Evolutionary conservation across 2,113 vertebrate species (phyloP).

Genomic region (Odocoileus virginianus): DNA sequence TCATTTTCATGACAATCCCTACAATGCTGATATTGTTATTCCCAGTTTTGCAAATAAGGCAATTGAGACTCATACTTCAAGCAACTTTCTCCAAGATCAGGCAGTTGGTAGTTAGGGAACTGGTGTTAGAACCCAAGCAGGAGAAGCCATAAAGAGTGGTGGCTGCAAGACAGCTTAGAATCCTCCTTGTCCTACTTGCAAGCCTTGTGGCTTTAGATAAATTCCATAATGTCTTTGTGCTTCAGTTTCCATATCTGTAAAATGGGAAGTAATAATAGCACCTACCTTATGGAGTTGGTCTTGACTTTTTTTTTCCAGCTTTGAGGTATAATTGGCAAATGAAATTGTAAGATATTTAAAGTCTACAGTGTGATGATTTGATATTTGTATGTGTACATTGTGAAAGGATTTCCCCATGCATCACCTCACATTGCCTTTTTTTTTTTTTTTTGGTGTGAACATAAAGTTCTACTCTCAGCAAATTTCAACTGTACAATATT

Average conservation of each 20-base stretch:
- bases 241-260: not conserved
- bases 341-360: not conserved
- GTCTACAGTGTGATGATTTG: not conserved
- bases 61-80: not conserved
- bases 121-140: rapidly evolving
- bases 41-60: not conserved
- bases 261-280: not conserved
- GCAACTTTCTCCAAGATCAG: not conserved
- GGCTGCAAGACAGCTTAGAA: not conserved
- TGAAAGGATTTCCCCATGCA: not conserved
- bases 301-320: not conserved
- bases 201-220: not conserved
- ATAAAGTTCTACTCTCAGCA: not conserved
- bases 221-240: not conserved
- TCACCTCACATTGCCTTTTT: not conserved
- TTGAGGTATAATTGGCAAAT: not conserved
- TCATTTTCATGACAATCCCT: not conserved
- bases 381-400: rapidly evolving
- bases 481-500: not conserved
- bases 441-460: not conserved
- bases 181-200: not conserved
- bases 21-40: too few species aligned
- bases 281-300: not conserved
- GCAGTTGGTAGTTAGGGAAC: too few species aligned
- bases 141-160: not conserved